Evolutionary conservation across 2,888 invertebrate genomes (phyloP).

Genomic region (Clitarchus hookeri): DNA sequence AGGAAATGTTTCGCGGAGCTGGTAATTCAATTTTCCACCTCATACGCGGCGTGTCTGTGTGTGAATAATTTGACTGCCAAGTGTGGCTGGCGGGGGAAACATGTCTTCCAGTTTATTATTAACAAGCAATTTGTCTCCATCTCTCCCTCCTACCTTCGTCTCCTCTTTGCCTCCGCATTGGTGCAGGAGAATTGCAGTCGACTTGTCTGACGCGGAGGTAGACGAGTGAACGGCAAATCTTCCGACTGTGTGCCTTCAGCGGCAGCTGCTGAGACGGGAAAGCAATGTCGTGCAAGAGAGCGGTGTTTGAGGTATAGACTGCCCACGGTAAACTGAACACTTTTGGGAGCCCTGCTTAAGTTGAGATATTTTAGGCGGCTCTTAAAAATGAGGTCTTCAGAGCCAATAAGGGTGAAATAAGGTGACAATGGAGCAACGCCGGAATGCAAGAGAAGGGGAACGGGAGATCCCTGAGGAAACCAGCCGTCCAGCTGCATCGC

Average conservation of each 20-base stretch:
- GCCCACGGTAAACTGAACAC: too few relatives aligned
- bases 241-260: neutral
- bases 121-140: neutral
- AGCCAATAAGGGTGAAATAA: too few relatives aligned
- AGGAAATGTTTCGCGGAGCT: neutral
- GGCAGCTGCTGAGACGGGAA: neutral
- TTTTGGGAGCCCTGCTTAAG: too few relatives aligned
- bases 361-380: too few relatives aligned
- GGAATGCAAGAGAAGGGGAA: too few relatives aligned
- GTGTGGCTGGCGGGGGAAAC: neutral
- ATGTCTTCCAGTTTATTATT: neutral
- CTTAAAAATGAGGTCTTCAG: too few relatives aligned
- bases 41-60: neutral
- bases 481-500: too few relatives aligned
- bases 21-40: conserved; percentile 2
- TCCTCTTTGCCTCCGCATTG: neutral
- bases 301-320: too few relatives aligned
- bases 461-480: too few relatives aligned
- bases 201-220: neutral
- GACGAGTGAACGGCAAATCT: neutral
- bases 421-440: too few relatives aligned
- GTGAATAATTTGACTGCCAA: neutral
- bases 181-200: neutral
- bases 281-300: too few relatives aligned
- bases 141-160: neutral